phyloP scores from a whole-genome alignment of 2,113 vertebrate genomes.

The Paradisaea rubra region DNA sequence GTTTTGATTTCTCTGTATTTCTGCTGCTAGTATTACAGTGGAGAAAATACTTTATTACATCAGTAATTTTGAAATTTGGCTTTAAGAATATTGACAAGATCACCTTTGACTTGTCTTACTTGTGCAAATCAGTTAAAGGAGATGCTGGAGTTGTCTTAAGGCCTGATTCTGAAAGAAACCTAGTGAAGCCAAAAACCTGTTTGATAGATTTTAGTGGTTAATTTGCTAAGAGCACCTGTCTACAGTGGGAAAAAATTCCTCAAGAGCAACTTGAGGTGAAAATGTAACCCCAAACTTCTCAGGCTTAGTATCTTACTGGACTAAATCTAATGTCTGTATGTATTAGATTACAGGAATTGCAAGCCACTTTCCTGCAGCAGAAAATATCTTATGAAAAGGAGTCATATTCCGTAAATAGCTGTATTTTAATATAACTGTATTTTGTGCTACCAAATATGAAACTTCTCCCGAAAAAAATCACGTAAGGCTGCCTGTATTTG shows the following conservation, averaged over 20 bases:
- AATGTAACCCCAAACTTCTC: neutral
- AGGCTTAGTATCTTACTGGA: neutral
- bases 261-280: neutral
- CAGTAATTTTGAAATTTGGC: neutral
- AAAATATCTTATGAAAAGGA: neutral
- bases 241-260: neutral
- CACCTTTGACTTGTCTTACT: neutral
- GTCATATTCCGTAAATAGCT: neutral
- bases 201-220: neutral
- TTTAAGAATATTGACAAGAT: neutral
- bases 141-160: neutral
- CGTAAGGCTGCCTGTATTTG: neutral
- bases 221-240: neutral
- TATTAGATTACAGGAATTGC: neutral
- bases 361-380: neutral
- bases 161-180: neutral
- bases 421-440: neutral
- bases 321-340: neutral
- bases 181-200: neutral
- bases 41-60: neutral
- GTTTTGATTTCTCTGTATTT: neutral
- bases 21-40: neutral
- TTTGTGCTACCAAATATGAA: neutral
- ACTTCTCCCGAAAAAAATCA: neutral
- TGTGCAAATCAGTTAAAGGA: neutral